Evolutionary conservation across 2,888 invertebrate genomes (phyloP).

Genomic region (Drosophila picticornis): DNA sequence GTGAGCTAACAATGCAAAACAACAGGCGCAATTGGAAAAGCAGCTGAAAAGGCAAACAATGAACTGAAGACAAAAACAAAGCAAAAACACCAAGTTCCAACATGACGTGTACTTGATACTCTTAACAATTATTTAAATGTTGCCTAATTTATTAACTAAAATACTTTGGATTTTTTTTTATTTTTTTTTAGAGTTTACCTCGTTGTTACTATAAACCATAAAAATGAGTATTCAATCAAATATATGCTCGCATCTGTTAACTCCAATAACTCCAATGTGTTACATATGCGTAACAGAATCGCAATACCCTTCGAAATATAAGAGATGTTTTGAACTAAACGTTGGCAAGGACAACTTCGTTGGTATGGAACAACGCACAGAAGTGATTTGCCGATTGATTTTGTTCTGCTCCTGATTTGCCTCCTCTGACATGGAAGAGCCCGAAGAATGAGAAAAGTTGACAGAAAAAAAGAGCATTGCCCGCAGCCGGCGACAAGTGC

Average conservation of each 20-base stretch:
- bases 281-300: neutral
- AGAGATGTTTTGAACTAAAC: constrained; percentile 49
- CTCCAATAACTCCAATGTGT: neutral
- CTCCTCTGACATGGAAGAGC: constrained; percentile 38
- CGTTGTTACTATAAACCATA: neutral
- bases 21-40: constrained; percentile 40
- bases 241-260: neutral
- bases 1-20: constrained; percentile 71
- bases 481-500: constrained; percentile 82
- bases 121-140: neutral
- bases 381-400: constrained; percentile 84
- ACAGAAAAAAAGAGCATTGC: constrained; percentile 64
- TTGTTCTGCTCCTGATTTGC: constrained; percentile 69
- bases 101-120: constrained; percentile 16
- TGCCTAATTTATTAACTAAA: neutral
- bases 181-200: neutral
- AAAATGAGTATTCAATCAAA: neutral
- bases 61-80: constrained; percentile 48
- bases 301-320: constrained; percentile 2
- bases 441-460: constrained; percentile 10
- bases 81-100: neutral
- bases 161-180: too few relatives aligned
- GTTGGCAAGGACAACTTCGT: constrained; percentile 49
- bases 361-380: constrained; percentile 70
- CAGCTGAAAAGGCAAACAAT: constrained; percentile 67